Evolutionary conservation across 2,113 vertebrate genomes (phyloP).

Genomic region (Lanius ludovicianus): DNA sequence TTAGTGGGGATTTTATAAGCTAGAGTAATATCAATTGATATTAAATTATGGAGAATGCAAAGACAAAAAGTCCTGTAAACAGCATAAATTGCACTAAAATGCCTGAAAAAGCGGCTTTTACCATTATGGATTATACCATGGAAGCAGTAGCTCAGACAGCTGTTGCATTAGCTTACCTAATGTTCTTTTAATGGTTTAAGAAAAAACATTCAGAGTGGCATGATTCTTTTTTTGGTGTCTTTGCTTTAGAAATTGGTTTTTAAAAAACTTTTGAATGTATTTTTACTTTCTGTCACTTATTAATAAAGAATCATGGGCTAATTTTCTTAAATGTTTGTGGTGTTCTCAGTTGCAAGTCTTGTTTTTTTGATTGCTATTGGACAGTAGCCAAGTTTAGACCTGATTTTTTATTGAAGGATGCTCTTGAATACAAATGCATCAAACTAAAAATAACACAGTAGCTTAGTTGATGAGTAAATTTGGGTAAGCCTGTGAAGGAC

Average conservation of each 20-base stretch:
- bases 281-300: slow-evolving; percentile 47
- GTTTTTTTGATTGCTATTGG: neutral
- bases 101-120: slow-evolving; percentile 60
- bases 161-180: slow-evolving; percentile 58
- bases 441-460: neutral
- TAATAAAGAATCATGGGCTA: slow-evolving; percentile 47
- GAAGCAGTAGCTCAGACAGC: slow-evolving; percentile 49
- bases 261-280: slow-evolving; percentile 30
- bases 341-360: neutral
- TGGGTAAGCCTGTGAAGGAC: neutral
- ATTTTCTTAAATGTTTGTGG: slow-evolving; percentile 37
- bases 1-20: slow-evolving; percentile 40
- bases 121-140: slow-evolving; percentile 40
- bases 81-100: slow-evolving; percentile 64
- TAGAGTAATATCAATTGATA: slow-evolving; percentile 43
- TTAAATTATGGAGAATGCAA: slow-evolving; percentile 53
- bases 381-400: neutral
- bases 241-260: slow-evolving; percentile 22
- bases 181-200: slow-evolving; percentile 43
- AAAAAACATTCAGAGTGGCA: slow-evolving; percentile 9
- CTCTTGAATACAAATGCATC: neutral
- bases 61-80: slow-evolving; percentile 40
- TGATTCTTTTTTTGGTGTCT: neutral
- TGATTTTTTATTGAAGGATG: neutral
- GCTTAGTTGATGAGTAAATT: neutral